Percentiles rank a stretch among this genome's conserved stretches.
Conservation (phyloP, 2,113 vertebrate genomes). For the Diadophis punctatus region DNA sequence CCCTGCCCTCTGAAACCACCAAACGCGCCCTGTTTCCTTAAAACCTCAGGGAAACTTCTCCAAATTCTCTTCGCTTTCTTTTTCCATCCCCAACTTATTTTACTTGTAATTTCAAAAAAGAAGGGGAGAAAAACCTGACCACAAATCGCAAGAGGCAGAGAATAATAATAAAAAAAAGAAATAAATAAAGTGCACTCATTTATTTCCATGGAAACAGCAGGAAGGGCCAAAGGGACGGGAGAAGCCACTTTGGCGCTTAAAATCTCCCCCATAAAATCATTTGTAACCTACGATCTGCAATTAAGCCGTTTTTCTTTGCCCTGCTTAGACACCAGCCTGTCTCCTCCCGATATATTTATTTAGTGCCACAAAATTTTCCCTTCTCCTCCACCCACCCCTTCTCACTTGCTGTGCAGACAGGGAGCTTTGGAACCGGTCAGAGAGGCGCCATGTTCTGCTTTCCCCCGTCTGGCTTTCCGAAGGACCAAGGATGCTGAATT, state of each 20-base stretch:
- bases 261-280: conserved; percentile 17
- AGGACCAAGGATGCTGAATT: not conserved
- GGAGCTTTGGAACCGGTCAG: not conserved
- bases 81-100: not conserved
- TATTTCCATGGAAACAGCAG: conserved; percentile 28
- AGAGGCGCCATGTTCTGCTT: not conserved
- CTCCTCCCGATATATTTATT: conserved; percentile 8
- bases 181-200: not conserved
- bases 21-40: not conserved
- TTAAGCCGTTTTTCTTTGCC: conserved; percentile 16
- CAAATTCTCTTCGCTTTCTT: not conserved
- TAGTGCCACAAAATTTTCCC: not conserved
- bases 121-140: not conserved
- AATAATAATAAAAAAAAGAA: not conserved
- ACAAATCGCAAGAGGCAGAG: not conserved
- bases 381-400: not conserved
- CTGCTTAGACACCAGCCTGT: not conserved
- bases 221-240: not conserved
- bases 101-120: not conserved
- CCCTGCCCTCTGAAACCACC: not conserved
- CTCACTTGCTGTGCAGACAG: not conserved
- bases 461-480: not conserved
- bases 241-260: not conserved
- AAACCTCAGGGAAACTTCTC: not conserved
- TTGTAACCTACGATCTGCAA: conserved; percentile 13